Percentiles rank a stretch among this genome's conserved stretches.
Conservation (phyloP, 2,113 vertebrate species). For the Empidonax traillii region DNA sequence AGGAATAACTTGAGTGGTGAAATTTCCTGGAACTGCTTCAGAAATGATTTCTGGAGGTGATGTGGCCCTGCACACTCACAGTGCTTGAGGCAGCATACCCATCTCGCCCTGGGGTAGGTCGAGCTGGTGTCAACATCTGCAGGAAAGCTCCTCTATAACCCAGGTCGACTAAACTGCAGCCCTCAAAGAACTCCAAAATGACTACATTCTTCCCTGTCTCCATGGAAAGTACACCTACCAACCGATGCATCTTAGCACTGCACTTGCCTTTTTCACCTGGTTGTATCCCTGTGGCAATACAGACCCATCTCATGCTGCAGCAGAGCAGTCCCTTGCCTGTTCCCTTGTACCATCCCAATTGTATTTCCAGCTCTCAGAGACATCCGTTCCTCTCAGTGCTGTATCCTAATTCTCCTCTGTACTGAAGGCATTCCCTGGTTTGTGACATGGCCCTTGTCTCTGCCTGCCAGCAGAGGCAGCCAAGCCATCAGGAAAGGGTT, state of each 20-base stretch:
- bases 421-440: neutral
- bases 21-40: neutral
- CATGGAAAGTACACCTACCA: neutral
- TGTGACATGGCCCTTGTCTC: rapidly evolving
- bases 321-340: neutral
- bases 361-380: neutral
- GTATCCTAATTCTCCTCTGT: neutral
- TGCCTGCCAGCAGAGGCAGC: neutral
- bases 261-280: neutral
- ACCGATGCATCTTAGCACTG: rapidly evolving
- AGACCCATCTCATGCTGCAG: neutral
- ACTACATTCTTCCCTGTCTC: neutral
- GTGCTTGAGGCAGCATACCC: neutral
- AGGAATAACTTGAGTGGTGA: neutral
- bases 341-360: neutral
- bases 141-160: neutral
- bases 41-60: neutral
- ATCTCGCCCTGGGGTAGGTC: neutral
- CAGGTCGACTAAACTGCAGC: neutral
- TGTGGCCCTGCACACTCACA: neutral
- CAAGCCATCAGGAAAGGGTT: neutral
- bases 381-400: neutral
- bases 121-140: neutral
- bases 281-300: neutral
- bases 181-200: neutral